phyloP scores from a whole-genome alignment of 1,140 invertebrate species.

The Catajapyx aquilonaris region DNA sequence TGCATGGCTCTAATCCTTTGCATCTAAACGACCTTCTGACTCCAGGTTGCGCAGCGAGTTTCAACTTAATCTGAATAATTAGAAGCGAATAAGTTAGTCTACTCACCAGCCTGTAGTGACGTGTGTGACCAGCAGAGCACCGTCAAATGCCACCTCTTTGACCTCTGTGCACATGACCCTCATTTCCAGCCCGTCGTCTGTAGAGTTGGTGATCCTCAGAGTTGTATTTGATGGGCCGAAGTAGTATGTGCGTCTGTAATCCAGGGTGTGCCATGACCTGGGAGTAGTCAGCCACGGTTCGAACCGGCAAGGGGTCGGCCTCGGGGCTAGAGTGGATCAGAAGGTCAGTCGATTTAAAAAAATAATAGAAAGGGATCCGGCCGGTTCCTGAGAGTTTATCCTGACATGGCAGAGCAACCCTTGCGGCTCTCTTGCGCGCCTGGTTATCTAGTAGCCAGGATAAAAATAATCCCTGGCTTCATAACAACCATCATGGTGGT shows the following conservation, averaged over 20 bases:
- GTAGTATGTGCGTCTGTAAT: constrained; percentile 16
- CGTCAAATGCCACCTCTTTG: constrained; percentile 1
- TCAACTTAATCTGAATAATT: too few species aligned
- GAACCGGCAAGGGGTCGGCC: constrained; percentile 15
- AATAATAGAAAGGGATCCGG: too few species aligned
- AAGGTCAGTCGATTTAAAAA: neutral
- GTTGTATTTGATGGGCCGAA: constrained; percentile 13
- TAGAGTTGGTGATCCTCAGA: constrained; percentile 9
- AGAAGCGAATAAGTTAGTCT: too few species aligned
- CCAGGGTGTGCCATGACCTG: constrained; percentile 19
- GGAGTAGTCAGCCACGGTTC: constrained; percentile 17
- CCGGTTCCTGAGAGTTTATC: too few species aligned
- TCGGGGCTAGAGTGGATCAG: constrained; percentile 8
- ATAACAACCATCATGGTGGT: too few species aligned
- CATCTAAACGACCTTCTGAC: too few species aligned
- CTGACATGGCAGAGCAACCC: too few species aligned
- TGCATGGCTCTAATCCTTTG: too few species aligned
- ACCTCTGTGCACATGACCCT: constrained; percentile 6
- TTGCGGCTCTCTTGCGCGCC: too few species aligned
- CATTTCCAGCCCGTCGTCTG: constrained; percentile 4
- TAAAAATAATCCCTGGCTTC: too few species aligned
- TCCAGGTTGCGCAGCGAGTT: too few species aligned
- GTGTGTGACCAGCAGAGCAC: constrained; percentile 11
- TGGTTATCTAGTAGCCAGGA: too few species aligned
- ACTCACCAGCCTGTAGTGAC: constrained; percentile 15